Percentiles rank a stretch among this genome's conserved stretches.
These are phyloP conservation scores for Isaurus tuberculatus DNA, from an alignment of 92 coral and sea anemone species.

Conservation along the genomic window DNA sequence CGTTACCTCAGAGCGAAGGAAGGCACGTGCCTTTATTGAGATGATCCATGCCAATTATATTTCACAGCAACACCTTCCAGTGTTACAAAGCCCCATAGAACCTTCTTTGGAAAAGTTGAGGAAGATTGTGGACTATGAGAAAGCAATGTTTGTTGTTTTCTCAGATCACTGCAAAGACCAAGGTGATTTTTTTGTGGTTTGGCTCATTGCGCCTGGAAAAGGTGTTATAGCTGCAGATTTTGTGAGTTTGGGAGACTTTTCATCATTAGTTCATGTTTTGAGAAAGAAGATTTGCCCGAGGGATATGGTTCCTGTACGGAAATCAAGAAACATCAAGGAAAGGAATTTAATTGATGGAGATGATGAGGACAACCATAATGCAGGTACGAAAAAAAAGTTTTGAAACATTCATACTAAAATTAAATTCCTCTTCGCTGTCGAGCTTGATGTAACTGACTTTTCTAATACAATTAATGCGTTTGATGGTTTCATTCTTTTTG, in stretches of 20 bases:
- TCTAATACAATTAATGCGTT: too few species aligned
- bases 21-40: conserved; percentile 37
- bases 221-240: not conserved
- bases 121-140: conserved; percentile 1
- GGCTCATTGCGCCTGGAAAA: conserved; percentile 1
- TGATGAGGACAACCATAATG: not conserved
- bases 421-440: too few species aligned
- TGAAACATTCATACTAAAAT: not conserved
- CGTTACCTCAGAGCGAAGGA: conserved; percentile 37
- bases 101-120: conserved; percentile 8
- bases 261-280: not conserved
- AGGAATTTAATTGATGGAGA: not conserved
- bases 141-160: conserved; percentile 24
- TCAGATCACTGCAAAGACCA: not conserved
- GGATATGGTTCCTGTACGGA: conserved; percentile 24
- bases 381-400: not conserved
- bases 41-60: conserved; percentile 6
- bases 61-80: not conserved
- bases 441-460: too few species aligned
- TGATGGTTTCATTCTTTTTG: too few species aligned
- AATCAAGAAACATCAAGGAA: conserved; percentile 18
- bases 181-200: not conserved
- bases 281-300: conserved; percentile 6
- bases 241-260: not conserved
- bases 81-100: not conserved